phyloP scores from a whole-genome alignment of 2,888 invertebrate species.

The Callyntrura guangdongensis region DNA sequence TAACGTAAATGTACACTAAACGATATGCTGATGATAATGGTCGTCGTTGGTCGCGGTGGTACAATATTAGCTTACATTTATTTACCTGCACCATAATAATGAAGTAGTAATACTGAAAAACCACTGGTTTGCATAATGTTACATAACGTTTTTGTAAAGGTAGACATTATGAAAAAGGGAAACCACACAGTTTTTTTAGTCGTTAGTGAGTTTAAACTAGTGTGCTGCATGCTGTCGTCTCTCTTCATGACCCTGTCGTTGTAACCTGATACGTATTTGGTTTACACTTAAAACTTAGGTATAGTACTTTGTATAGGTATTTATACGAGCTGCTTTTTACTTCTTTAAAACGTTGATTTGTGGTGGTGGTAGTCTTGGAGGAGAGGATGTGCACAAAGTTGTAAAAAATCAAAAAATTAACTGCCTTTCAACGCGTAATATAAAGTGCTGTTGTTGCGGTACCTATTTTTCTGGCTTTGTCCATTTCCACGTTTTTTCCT shows the following conservation, averaged over 20 bases:
- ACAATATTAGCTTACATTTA: slow-evolving; percentile 44
- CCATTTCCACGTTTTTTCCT: slow-evolving; percentile 42
- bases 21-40: neutral
- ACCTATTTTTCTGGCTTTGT: slow-evolving; percentile 24
- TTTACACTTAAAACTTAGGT: neutral
- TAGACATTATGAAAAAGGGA: slow-evolving; percentile 24
- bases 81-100: neutral
- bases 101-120: slow-evolving; percentile 38
- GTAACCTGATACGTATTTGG: too few relatives aligned
- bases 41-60: neutral
- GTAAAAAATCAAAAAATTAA: slow-evolving; percentile 27
- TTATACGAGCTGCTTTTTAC: neutral
- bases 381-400: neutral
- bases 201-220: neutral
- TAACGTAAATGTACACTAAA: neutral
- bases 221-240: neutral
- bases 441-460: neutral
- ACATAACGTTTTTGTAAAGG: neutral
- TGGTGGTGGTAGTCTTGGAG: neutral
- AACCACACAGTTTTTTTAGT: slow-evolving; percentile 52
- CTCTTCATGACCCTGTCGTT: neutral
- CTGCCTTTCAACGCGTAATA: slow-evolving; percentile 61
- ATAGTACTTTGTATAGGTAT: neutral
- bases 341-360: neutral
- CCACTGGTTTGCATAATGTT: slow-evolving; percentile 26